Conservation (phyloP, 1,140 invertebrate genomes). For the Lordiphosa stackelbergi region DNA sequence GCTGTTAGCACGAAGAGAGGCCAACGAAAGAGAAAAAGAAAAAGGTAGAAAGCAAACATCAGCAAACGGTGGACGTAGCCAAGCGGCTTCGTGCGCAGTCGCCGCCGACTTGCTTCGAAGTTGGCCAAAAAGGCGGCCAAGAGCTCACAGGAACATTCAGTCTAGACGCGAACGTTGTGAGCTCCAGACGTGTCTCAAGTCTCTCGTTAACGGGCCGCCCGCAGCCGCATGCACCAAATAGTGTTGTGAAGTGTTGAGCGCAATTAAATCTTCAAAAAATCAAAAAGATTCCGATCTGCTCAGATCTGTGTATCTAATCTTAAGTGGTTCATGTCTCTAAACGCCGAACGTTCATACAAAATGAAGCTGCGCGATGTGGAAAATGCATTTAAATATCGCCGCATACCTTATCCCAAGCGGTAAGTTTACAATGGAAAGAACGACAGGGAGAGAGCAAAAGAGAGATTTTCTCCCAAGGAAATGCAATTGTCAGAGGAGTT, state of each 20-base stretch:
- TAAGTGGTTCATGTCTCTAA: conserved; percentile 47
- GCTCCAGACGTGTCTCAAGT: conserved; percentile 55
- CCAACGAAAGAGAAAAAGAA: conserved; percentile 50
- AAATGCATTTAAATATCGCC: conserved; percentile 73
- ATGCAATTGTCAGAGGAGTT: conserved; percentile 31
- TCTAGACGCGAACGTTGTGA: conserved; percentile 66
- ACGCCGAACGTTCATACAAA: conserved; percentile 65
- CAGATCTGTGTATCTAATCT: conserved; percentile 7
- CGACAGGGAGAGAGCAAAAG: conserved; percentile 1
- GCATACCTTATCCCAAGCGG: conserved; percentile 76
- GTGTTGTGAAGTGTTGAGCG: conserved; percentile 17
- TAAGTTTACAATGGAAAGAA: conserved; percentile 47
- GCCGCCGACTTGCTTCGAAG: conserved; percentile 39
- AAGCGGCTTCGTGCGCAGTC: conserved; percentile 28
- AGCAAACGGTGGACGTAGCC: conserved; percentile 51
- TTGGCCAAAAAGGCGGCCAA: conserved; percentile 73
- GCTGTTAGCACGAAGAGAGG: conserved; percentile 27
- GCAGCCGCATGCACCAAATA: conserved; percentile 14
- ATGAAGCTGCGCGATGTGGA: conserved; percentile 76
- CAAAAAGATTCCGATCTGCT: conserved; percentile 25
- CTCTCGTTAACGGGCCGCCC: conserved; percentile 3
- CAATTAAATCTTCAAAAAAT: conserved; percentile 27
- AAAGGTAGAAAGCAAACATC: conserved; percentile 67
- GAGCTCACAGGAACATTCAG: conserved; percentile 66
- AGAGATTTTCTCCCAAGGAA: conserved; percentile 21